Evolutionary conservation across 1,140 invertebrate species (phyloP).

Genomic region (Trachymyrmex cornetzi): DNA sequence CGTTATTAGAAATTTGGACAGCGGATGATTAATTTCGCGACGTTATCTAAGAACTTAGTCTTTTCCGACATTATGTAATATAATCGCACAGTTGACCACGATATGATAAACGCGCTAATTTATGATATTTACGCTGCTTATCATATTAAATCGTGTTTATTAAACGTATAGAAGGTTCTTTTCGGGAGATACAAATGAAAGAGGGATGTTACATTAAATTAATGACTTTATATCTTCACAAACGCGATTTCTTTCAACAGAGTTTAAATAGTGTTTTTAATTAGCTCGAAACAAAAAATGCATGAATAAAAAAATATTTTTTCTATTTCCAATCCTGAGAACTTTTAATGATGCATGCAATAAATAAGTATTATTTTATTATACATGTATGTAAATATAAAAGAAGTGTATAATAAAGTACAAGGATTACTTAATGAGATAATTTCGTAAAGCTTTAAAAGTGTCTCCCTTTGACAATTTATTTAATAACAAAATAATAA

Average conservation of each 20-base stretch:
- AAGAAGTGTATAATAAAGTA: neutral
- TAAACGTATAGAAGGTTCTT: neutral
- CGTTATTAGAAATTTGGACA: slow-evolving; percentile 31
- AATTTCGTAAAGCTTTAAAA: slow-evolving; percentile 29
- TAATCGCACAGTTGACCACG: neutral
- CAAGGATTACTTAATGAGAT: slow-evolving; percentile 14
- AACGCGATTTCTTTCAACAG: neutral
- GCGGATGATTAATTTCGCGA: slow-evolving; percentile 11
- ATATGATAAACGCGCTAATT: neutral
- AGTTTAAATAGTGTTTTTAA: slow-evolving; percentile 4
- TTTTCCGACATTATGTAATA: neutral
- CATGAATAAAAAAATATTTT: neutral
- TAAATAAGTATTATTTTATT: neutral
- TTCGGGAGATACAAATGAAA: neutral
- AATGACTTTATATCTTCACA: neutral
- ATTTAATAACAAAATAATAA: slow-evolving; percentile 45
- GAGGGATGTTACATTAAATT: neutral
- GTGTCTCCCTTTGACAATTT: neutral
- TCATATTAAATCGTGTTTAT: neutral
- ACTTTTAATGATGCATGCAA: neutral
- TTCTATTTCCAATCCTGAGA: neutral
- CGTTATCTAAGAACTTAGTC: neutral
- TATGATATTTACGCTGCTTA: neutral
- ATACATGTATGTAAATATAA: neutral
- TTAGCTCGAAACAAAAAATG: neutral